Evolutionary conservation across 1,140 invertebrate species (phyloP).

Genomic region (Diabrotica undecimpunctata): DNA sequence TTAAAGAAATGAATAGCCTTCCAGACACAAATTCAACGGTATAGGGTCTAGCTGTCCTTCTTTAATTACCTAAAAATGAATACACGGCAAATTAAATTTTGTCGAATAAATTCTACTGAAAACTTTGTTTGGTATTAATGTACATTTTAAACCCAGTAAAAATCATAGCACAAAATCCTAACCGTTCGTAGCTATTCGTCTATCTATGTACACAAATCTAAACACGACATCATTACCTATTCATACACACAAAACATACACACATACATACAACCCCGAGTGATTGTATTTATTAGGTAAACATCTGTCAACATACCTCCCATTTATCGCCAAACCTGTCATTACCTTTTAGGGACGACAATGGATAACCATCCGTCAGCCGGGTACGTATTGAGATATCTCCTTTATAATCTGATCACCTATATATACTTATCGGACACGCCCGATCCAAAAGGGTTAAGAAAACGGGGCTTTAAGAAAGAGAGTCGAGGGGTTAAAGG

Average conservation of each 20-base stretch:
- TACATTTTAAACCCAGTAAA: too few relatives aligned
- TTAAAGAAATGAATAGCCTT: too few relatives aligned
- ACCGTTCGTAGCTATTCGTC: too few relatives aligned
- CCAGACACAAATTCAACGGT: too few relatives aligned
- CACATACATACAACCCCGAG: neutral
- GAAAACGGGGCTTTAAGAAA: neutral
- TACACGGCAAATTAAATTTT: too few relatives aligned
- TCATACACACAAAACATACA: constrained; percentile 3
- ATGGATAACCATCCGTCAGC: constrained; percentile 16
- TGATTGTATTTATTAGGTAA: constrained; percentile 18
- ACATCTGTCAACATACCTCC: constrained; percentile 33
- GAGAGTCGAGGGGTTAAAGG: neutral
- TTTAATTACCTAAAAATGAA: too few relatives aligned
- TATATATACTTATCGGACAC: constrained; percentile 10
- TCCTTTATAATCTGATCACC: constrained; percentile 7
- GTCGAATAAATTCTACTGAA: too few relatives aligned
- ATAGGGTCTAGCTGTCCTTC: too few relatives aligned
- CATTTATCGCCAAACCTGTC: constrained; percentile 26
- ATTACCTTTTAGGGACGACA: constrained; percentile 25
- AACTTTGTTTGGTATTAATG: too few relatives aligned
- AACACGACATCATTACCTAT: neutral
- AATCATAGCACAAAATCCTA: too few relatives aligned
- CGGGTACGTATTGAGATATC: constrained; percentile 7
- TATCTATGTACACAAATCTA: too few relatives aligned
- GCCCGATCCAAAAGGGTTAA: constrained; percentile 5